Percentiles rank a stretch among this genome's conserved stretches.
Conservation (phyloP, 1,140 invertebrate species). For the Drosophila bocqueti region DNA sequence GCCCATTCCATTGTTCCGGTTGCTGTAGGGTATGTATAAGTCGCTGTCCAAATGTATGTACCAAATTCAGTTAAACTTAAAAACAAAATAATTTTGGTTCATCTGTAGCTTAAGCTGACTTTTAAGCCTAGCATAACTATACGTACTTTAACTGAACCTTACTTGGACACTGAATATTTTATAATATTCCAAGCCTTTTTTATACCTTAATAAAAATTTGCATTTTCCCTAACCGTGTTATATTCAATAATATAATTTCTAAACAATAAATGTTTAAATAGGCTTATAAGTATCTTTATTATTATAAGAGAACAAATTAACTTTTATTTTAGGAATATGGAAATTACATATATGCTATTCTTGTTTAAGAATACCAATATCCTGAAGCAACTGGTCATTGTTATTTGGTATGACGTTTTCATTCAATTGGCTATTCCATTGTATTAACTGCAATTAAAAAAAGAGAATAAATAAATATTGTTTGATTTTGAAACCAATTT, state of each 20-base stretch:
- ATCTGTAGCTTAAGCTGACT: no score
- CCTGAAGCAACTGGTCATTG: constrained; percentile 90
- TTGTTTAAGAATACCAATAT: constrained; percentile 88
- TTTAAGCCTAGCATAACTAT: no score
- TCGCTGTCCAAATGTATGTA: no score
- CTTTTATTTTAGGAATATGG: neutral
- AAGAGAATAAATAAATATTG: constrained; percentile 28
- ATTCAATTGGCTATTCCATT: constrained; percentile 92
- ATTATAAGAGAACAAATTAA: neutral
- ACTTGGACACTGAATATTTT: no score
- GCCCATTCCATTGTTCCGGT: neutral
- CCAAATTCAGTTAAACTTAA: no score
- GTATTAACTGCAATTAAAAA: constrained; percentile 89
- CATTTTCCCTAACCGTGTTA: no score
- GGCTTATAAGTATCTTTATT: constrained; percentile 13
- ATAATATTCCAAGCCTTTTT: no score
- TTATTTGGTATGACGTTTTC: constrained; percentile 92
- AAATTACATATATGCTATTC: constrained; percentile 82
- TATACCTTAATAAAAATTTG: no score
- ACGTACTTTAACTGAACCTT: no score
- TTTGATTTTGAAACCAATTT: constrained; percentile 14
- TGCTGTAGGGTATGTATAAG: neutral
- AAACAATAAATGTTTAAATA: neutral
- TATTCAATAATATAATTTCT: no score
- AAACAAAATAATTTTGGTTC: no score